Conservation (phyloP, 2,888 invertebrate species). For the Drosophila pullipes region DNA sequence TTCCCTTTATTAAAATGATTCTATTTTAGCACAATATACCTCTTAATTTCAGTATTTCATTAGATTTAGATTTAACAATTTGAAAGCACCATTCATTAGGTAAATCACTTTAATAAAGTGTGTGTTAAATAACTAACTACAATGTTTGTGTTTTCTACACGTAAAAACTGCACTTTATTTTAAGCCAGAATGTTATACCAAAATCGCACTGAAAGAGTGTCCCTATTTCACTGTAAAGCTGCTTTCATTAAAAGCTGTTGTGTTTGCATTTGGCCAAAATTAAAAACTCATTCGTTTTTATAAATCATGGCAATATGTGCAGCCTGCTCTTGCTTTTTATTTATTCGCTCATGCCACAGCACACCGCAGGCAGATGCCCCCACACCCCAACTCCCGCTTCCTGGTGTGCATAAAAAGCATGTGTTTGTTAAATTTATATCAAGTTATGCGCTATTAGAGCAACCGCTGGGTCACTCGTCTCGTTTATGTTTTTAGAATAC, state of each 20-base stretch:
- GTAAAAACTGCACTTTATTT: background rate
- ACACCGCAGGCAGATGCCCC: slow-evolving; percentile 5
- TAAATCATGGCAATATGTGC: slow-evolving; percentile 68
- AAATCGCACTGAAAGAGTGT: slow-evolving; percentile 22
- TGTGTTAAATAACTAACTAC: background rate
- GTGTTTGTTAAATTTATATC: slow-evolving; percentile 57
- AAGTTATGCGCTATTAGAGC: slow-evolving; percentile 72
- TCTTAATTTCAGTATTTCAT: background rate
- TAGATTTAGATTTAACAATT: background rate
- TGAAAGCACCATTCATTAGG: background rate
- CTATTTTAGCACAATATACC: too few relatives aligned
- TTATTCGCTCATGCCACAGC: slow-evolving; percentile 33
- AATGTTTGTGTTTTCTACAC: background rate
- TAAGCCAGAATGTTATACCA: background rate
- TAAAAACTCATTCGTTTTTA: slow-evolving; percentile 68
- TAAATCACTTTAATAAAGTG: background rate
- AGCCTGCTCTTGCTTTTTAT: slow-evolving; percentile 33
- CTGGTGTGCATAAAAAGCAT: background rate
- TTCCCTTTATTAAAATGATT: too few relatives aligned
- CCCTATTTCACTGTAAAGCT: background rate
- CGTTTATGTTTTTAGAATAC: slow-evolving; percentile 14
- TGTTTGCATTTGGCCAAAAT: slow-evolving; percentile 58
- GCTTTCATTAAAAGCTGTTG: background rate
- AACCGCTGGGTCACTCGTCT: slow-evolving; percentile 29
- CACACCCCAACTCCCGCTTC: background rate